A percentile compares a stretch with the other conserved stretches of the same genome.
Evolutionary conservation across 2,888 invertebrate species (phyloP).

Genomic region (Coleophora deauratella): DNA sequence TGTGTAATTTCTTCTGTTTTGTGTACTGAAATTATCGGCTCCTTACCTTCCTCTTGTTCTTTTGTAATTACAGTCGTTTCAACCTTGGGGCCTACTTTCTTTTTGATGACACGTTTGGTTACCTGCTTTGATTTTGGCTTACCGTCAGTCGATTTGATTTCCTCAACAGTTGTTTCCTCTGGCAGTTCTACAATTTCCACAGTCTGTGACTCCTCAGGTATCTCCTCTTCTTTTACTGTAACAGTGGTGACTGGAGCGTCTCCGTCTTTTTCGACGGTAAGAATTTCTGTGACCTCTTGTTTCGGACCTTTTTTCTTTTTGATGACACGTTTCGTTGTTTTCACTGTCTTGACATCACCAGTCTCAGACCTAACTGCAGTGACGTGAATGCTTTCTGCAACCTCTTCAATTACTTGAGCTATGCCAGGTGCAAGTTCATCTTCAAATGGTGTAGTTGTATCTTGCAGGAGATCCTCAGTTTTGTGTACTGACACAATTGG

Average conservation of each 20-base stretch:
- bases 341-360: slow-evolving; percentile 29
- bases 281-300: slow-evolving; percentile 23
- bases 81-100: slow-evolving; percentile 27
- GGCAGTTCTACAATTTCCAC: slow-evolving; percentile 30
- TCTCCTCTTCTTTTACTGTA: slow-evolving; percentile 12
- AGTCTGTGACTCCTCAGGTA: slow-evolving; percentile 7
- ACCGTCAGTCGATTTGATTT: slow-evolving; percentile 13
- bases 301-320: slow-evolving; percentile 32
- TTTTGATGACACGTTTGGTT: slow-evolving; percentile 23
- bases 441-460: too few relatives aligned
- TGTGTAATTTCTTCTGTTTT: slow-evolving; percentile 24
- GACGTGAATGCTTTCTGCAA: slow-evolving; percentile 6
- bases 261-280: slow-evolving; percentile 19
- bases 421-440: background rate
- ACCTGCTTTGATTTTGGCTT: slow-evolving; percentile 16
- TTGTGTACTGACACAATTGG: slow-evolving; percentile 5
- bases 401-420: background rate
- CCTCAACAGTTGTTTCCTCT: slow-evolving; percentile 32
- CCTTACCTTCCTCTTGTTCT: slow-evolving; percentile 20
- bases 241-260: slow-evolving; percentile 21
- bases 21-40: slow-evolving; percentile 18
- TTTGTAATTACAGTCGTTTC: slow-evolving; percentile 20
- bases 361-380: slow-evolving; percentile 6
- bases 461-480: background rate
- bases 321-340: slow-evolving; percentile 28